A percentile compares a stretch with the other conserved stretches of the same genome.
These are phyloP conservation scores for Caenorhabditis uteleia DNA, from an alignment of 2,888 invertebrate species.

Conservation along the genomic window DNA sequence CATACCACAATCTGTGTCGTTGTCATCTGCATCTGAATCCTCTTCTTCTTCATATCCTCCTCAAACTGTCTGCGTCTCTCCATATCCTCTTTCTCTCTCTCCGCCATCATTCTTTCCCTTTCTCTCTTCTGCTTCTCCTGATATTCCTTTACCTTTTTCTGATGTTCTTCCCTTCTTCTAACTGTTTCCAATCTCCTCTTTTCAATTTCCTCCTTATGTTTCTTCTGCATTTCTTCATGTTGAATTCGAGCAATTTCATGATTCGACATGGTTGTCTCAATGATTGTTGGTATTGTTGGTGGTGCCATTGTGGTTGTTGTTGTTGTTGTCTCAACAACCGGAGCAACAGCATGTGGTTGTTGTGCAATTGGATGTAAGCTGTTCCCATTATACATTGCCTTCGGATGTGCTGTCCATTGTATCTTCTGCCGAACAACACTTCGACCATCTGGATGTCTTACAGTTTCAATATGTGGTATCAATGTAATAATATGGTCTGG, in stretches of 20 bases:
- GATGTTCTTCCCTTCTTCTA: slow-evolving; percentile 11
- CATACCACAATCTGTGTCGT: not conserved
- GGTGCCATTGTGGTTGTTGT: not conserved
- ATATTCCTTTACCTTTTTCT: slow-evolving; percentile 19
- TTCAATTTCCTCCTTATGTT: not conserved
- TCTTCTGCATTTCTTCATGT: slow-evolving; percentile 29
- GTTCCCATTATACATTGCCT: not conserved
- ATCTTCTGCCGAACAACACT: slow-evolving; percentile 30
- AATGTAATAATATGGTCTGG: slow-evolving; percentile 34
- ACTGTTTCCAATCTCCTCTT: not conserved
- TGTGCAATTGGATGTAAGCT: not conserved
- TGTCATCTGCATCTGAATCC: no score
- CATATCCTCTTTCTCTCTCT: not conserved
- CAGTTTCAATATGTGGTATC: slow-evolving; percentile 36
- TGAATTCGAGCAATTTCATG: slow-evolving; percentile 18
- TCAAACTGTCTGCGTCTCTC: not conserved
- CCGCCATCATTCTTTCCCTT: not conserved
- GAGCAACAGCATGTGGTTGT: slow-evolving; percentile 3
- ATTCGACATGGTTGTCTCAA: slow-evolving; percentile 3
- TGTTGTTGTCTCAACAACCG: not conserved
- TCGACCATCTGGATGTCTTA: slow-evolving; percentile 32
- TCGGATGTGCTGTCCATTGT: slow-evolving; percentile 39
- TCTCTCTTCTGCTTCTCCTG: slow-evolving; percentile 7
- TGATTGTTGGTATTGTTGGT: not conserved
- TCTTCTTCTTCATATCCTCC: not conserved